Conservation (phyloP, 2,888 invertebrate species). For the Agrochola lota region DNA sequence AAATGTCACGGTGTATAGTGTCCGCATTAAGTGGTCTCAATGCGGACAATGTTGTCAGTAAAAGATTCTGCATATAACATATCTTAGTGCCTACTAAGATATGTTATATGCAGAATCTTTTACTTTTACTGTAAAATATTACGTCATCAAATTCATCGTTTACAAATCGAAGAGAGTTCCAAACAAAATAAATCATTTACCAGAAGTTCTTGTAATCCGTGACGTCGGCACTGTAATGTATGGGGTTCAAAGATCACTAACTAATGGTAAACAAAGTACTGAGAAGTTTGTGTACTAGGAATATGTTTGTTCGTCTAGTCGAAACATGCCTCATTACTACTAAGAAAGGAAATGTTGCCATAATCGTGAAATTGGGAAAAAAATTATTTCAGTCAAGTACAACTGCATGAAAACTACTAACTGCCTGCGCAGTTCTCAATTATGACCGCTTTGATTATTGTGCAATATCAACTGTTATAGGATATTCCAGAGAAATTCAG, state of each 20-base stretch:
- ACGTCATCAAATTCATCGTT: constrained; percentile 19
- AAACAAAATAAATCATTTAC: constrained; percentile 40
- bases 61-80: not conserved
- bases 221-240: constrained; percentile 18
- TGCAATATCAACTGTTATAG: not conserved
- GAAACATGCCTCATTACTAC: not conserved
- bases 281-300: not conserved
- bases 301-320: constrained; percentile 7
- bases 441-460: not conserved
- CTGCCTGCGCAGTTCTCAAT: not conserved
- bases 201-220: constrained; percentile 20
- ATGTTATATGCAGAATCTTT: no score
- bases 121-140: no score
- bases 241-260: constrained; percentile 33
- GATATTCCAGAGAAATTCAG: no score
- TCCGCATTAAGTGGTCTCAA: not conserved
- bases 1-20: no score
- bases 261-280: constrained; percentile 20
- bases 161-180: constrained; percentile 23
- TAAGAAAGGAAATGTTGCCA: not conserved
- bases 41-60: not conserved
- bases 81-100: no score
- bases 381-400: not conserved
- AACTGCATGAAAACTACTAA: not conserved
- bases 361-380: not conserved